phyloP scores from a whole-genome alignment of 2,888 invertebrate genomes.

The Philonicus albiceps region DNA sequence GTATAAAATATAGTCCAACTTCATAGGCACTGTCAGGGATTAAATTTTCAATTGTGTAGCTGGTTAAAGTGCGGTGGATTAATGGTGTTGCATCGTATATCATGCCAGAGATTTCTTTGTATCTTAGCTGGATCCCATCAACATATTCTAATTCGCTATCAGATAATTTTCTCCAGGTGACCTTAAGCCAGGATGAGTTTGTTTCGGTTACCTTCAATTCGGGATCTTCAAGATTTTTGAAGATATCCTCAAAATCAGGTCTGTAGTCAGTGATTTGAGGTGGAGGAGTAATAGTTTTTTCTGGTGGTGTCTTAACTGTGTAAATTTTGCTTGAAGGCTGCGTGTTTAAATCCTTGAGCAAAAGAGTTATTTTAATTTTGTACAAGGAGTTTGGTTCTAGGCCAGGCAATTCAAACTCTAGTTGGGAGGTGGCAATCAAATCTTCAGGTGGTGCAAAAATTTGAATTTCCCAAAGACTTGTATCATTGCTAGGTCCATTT shows the following conservation, averaged over 20 bases:
- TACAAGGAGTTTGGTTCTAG: conserved; percentile 82
- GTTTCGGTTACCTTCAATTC: conserved; percentile 76
- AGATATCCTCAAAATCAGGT: conserved; percentile 62
- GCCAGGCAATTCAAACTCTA: conserved; percentile 83
- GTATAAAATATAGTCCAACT: conserved; percentile 82
- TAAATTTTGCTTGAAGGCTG: conserved; percentile 81
- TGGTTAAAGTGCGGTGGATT: conserved; percentile 81
- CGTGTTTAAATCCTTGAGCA: conserved; percentile 78
- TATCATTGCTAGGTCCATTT: conserved; percentile 75
- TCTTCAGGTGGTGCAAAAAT: conserved; percentile 88
- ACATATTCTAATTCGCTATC: conserved; percentile 83
- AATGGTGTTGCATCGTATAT: conserved; percentile 86
- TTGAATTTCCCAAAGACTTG: conserved; percentile 81
- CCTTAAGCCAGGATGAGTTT: conserved; percentile 79
- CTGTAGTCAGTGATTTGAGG: conserved; percentile 58
- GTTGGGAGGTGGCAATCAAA: conserved; percentile 82
- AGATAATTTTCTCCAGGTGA: conserved; percentile 83
- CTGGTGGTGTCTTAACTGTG: conserved; percentile 74
- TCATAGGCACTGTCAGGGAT: conserved; percentile 82
- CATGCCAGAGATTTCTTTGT: conserved; percentile 81
- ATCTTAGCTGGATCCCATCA: conserved; percentile 87
- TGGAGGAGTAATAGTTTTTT: conserved; percentile 63
- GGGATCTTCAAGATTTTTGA: conserved; percentile 73
- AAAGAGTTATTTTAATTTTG: conserved; percentile 81
- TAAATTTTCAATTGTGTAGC: conserved; percentile 79